Evolutionary conservation across 2,113 vertebrate species (phyloP).

Genomic region (Formicarius rufipectus): DNA sequence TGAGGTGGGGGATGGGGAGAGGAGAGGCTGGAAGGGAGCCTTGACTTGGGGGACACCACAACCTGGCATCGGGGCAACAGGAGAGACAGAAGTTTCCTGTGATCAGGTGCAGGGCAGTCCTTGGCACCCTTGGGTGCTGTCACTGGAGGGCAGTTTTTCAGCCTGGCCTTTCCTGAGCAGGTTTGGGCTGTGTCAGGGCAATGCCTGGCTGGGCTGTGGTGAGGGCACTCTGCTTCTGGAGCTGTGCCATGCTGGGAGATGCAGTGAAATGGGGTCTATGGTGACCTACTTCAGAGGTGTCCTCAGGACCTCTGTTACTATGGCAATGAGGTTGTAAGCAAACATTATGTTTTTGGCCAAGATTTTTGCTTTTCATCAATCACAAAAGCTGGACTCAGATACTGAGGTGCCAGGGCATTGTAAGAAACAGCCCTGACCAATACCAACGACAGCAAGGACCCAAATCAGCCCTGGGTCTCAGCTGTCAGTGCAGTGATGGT

Average conservation of each 20-base stretch:
- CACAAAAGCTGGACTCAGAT: neutral
- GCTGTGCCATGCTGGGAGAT: neutral
- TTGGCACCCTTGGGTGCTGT: neutral
- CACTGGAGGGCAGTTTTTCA: neutral
- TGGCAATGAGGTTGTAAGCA: conserved; percentile 16
- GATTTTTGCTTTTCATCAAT: conserved; percentile 21
- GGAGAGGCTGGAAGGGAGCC: conserved; percentile 46
- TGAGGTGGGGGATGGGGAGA: conserved; percentile 53
- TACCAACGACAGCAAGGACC: neutral
- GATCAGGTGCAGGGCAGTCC: neutral
- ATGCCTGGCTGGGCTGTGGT: neutral
- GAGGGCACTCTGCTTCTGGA: neutral
- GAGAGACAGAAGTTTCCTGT: neutral
- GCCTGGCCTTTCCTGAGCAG: neutral
- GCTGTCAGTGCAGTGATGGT: rapidly evolving
- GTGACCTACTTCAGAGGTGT: conserved; percentile 36
- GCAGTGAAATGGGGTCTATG: rapidly evolving
- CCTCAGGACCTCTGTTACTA: conserved; percentile 25
- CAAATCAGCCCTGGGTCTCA: neutral
- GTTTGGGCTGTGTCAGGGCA: neutral
- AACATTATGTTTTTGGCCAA: conserved; percentile 5
- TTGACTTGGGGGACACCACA: conserved; percentile 8
- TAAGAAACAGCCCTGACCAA: neutral
- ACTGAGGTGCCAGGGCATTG: neutral
- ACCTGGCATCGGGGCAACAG: neutral